Evolutionary conservation across 2,113 vertebrate species (phyloP).

Genomic region (Meles meles): DNA sequence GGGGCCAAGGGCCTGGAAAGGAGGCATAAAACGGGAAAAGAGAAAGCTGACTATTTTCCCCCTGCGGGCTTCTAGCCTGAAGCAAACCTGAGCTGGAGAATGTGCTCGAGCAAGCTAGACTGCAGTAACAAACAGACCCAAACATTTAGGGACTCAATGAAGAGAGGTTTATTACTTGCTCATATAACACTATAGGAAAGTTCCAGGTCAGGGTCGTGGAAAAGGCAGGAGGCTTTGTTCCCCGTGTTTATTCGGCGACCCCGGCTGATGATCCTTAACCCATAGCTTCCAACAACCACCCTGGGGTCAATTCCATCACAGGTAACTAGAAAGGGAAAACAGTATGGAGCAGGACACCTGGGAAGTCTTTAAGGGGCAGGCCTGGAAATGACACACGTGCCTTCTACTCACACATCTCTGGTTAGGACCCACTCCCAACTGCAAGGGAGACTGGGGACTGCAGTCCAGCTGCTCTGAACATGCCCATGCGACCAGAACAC

Average conservation of each 20-base stretch:
- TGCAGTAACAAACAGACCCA: background rate
- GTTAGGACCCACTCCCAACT: background rate
- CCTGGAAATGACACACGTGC: background rate
- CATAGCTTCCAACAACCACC: background rate
- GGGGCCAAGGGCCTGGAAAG: background rate
- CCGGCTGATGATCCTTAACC: background rate
- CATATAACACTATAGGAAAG: background rate
- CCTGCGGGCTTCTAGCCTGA: background rate
- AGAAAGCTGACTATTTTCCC: background rate
- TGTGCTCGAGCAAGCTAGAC: background rate
- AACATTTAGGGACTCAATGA: background rate
- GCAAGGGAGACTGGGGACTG: background rate
- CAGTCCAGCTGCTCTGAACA: background rate
- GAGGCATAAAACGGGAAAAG: background rate
- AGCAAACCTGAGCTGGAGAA: background rate
- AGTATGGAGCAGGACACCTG: background rate
- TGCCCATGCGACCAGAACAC: background rate
- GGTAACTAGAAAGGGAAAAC: background rate
- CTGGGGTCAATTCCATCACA: background rate
- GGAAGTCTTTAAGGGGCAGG: background rate
- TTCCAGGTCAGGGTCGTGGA: background rate
- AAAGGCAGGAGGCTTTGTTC: background rate
- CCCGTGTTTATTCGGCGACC: background rate
- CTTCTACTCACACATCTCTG: background rate
- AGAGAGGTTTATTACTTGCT: background rate